Percentiles rank a stretch among this genome's conserved stretches.
Evolutionary conservation across 2,797 vertebrate species (phyloP).

Genomic region (Siniperca scherzeri): DNA sequence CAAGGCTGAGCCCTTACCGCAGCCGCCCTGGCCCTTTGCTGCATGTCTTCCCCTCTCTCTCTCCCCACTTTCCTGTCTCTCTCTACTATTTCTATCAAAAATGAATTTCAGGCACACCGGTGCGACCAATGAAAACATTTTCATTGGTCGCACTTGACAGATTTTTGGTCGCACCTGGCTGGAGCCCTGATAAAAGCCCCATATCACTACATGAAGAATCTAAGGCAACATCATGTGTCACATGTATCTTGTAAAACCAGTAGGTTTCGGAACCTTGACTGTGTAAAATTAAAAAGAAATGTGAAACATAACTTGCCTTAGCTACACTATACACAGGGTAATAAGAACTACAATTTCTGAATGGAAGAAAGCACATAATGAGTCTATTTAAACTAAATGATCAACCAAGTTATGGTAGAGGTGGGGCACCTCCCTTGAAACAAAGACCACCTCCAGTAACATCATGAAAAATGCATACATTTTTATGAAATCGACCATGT

Average conservation of each 20-base stretch:
- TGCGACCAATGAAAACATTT: no score
- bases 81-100: no score
- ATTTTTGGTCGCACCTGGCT: no score
- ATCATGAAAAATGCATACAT: neutral
- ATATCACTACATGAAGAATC: neutral
- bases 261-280: neutral
- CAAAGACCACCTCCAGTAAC: neutral
- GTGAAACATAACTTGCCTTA: neutral
- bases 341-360: neutral
- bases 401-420: neutral
- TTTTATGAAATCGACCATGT: constrained; percentile 3
- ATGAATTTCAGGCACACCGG: no score
- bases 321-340: neutral
- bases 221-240: neutral
- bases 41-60: no score
- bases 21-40: no score
- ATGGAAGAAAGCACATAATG: neutral
- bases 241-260: neutral
- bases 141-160: no score
- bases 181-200: neutral
- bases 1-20: no score
- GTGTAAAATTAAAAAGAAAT: neutral
- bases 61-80: no score
- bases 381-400: neutral
- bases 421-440: neutral